Evolutionary conservation across 2,888 invertebrate species (phyloP), one percentile per base, ranked within the genome.

Genomic region (Macropis europaea): DNA sequence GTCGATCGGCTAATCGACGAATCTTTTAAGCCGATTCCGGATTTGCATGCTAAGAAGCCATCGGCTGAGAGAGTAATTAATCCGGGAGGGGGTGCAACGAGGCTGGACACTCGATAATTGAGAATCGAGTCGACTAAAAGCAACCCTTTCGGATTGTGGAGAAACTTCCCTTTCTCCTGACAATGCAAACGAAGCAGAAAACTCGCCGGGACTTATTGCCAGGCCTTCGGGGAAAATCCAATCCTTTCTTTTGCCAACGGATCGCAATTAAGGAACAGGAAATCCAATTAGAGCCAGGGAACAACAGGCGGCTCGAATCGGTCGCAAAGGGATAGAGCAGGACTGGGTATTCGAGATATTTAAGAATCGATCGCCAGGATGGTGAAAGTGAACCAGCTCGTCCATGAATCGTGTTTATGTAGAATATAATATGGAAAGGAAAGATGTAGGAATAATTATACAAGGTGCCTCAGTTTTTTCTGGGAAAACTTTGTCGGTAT

Each of bases 101-200:
- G 19, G n/a, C 52, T 13, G 36, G 52, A 45, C 36, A 19, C 28
- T 62, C 62, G 45, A 54, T 62, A 62, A 56, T 45, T 17, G 54
- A 36, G 38, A 22, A 42, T 24, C 48, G 48, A 3, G 15, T 3
- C 7, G 15, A 32, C 48, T 17, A 30, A 32, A 48, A 48, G 30
- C 32, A 48, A 48, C 19, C 32, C 32, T 56, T 30, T 6, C 30
- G 22, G 42, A 56, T 32, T 42, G 34, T n/a, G 34, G 7, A 26
- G n/a, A 34, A 43, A 32, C 24, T 30, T n/a, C 6, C 11, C 26
- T 24, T 40, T 17, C 24, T 30, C 26, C 22, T n/a, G n/a, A n/a
- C 32, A 48, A 48, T 48, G 28, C 30, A 9, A 48, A n/a, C 48
- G 48, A 48, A 11, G 48, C n/a, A 6, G 48, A 15, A 17, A 32